Conservation (phyloP, 2,113 vertebrate species). For the Picathartes gymnocephalus region DNA sequence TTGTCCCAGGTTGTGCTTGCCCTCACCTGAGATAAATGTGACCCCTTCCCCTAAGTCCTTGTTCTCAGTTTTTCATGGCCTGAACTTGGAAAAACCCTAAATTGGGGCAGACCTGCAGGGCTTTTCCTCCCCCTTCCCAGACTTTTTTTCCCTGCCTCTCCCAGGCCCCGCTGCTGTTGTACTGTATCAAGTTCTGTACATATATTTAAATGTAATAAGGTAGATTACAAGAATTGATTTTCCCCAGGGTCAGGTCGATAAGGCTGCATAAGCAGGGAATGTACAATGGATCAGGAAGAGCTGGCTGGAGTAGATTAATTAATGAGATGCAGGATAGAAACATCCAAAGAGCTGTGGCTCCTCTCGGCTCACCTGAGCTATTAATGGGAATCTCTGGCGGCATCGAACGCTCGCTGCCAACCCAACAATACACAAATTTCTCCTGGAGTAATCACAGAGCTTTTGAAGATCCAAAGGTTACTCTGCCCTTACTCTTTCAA, state of each 20-base stretch:
- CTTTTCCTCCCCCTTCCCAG: background rate
- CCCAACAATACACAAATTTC: slow-evolving; percentile 31
- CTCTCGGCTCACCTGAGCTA: slow-evolving; percentile 43
- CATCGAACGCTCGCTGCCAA: background rate
- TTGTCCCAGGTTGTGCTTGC: background rate
- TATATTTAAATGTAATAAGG: slow-evolving; percentile 68
- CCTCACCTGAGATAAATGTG: accelerated
- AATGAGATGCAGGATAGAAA: slow-evolving; percentile 44
- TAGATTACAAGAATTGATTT: slow-evolving; percentile 61
- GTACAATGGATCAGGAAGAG: background rate
- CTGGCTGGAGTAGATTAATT: slow-evolving; percentile 63
- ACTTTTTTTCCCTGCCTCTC: background rate
- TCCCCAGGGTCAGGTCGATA: slow-evolving; percentile 54
- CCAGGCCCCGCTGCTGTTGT: background rate
- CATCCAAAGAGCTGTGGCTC: background rate
- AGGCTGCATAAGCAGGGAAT: slow-evolving; percentile 39
- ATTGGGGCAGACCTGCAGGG: background rate
- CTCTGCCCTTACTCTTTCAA: slow-evolving; percentile 26
- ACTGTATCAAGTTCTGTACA: background rate
- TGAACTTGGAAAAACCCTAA: background rate
- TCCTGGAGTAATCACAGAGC: slow-evolving; percentile 25
- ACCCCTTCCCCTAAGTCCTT: background rate
- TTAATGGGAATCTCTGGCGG: slow-evolving; percentile 13
- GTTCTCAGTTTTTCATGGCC: background rate
- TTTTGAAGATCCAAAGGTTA: slow-evolving; percentile 47